These are phyloP conservation scores for Drosophila tropicalis DNA, from an alignment of 1,140 invertebrate species.

Conservation along the genomic window DNA sequence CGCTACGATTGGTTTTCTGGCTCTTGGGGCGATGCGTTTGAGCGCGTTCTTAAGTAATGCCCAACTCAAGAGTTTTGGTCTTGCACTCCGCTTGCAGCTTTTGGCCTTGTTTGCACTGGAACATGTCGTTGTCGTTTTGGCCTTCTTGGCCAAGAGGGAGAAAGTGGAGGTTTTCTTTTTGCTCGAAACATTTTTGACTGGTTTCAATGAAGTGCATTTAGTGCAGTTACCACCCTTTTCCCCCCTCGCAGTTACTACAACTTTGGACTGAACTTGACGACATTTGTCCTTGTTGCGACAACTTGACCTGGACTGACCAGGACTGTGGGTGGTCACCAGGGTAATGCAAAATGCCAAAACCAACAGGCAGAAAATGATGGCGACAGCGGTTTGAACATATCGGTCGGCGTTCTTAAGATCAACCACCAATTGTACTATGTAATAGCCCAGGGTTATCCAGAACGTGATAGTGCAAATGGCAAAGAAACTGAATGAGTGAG, in stretches of 20 bases:
- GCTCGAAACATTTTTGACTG: not conserved
- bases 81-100: not conserved
- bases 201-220: not conserved
- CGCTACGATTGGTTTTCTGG: not conserved
- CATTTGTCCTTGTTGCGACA: not conserved
- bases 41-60: not conserved
- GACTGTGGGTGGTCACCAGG: slow-evolving; percentile 22
- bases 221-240: not conserved
- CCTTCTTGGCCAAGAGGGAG: not conserved
- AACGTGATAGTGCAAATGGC: slow-evolving; percentile 66
- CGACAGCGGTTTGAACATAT: slow-evolving; percentile 53
- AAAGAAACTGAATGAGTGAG: slow-evolving; percentile 52
- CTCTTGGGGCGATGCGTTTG: not conserved
- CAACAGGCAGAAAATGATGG: slow-evolving; percentile 35
- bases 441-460: slow-evolving; percentile 61
- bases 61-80: not conserved
- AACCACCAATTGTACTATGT: slow-evolving; percentile 43
- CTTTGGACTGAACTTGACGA: not conserved
- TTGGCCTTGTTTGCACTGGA: not conserved
- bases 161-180: not conserved
- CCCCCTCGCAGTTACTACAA: not conserved
- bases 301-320: not conserved
- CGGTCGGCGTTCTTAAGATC: slow-evolving; percentile 61
- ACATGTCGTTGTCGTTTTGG: not conserved
- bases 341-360: slow-evolving; percentile 51